Percentiles rank a stretch among this genome's conserved stretches.
Conservation (phyloP, 2,797 vertebrate genomes). For the Catharus ustulatus region DNA sequence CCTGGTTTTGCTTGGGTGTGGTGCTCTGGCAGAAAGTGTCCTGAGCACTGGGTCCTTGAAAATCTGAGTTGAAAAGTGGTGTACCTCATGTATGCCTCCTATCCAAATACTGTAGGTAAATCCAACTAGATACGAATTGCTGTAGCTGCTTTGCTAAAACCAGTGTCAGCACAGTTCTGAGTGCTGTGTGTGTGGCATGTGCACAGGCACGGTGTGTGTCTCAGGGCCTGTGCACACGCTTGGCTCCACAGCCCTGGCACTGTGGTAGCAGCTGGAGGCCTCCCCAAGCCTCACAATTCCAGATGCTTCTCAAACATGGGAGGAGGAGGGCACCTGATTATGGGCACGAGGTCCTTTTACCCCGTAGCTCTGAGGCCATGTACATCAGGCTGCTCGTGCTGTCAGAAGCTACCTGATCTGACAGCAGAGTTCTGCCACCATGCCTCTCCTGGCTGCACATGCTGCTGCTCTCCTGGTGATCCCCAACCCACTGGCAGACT, state of each 20-base stretch:
- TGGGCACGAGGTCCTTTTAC: accelerated
- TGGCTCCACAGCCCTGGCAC: not conserved
- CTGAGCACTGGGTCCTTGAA: not conserved
- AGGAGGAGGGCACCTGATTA: not conserved
- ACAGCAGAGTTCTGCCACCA: not conserved
- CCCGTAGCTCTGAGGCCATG: accelerated
- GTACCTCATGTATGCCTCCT: not conserved
- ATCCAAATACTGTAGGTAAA: not conserved
- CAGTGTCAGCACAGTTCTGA: not conserved
- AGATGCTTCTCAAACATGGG: accelerated
- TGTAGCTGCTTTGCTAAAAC: accelerated
- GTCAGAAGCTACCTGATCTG: not conserved
- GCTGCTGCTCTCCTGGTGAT: not conserved
- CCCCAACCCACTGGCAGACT: not conserved
- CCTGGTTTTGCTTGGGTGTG: not conserved
- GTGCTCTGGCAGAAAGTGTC: not conserved
- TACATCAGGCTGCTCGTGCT: accelerated
- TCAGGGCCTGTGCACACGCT: accelerated
- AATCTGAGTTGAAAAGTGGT: not conserved
- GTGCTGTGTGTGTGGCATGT: not conserved
- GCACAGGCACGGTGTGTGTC: accelerated
- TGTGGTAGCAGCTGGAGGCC: not conserved
- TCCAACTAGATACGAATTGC: not conserved
- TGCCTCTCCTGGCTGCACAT: accelerated
- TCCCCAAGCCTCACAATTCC: accelerated